Evolutionary conservation across 92 coral and sea anemone genomes (phyloP).

Genomic region (Parazoanthus darwini): DNA sequence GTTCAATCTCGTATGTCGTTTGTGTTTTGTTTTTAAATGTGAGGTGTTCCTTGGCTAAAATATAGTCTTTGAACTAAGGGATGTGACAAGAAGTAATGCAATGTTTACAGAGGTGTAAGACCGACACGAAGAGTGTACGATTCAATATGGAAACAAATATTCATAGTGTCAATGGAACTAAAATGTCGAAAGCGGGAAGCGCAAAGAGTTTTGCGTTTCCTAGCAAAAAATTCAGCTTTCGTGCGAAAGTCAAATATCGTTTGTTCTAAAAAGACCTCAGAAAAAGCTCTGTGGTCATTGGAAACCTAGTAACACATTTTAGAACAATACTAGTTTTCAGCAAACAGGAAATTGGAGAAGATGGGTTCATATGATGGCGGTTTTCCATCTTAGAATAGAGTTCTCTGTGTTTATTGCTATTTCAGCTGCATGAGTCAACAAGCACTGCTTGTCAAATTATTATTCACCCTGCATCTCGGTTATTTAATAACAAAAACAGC

Average conservation of each 20-base stretch:
- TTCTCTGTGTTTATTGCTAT: constrained; percentile 3
- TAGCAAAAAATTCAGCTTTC: constrained; percentile 6
- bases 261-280: neutral
- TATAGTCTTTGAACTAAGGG: neutral
- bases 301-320: neutral
- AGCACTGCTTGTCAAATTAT: constrained; percentile 21
- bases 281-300: neutral
- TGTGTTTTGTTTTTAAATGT: neutral
- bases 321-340: constrained; percentile 3
- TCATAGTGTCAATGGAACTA: neutral
- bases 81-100: neutral
- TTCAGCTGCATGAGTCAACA: constrained; percentile 18
- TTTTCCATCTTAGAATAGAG: neutral
- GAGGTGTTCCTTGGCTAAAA: neutral
- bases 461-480: neutral
- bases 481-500: constrained; percentile 2
- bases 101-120: neutral
- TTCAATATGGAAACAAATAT: constrained; percentile 1
- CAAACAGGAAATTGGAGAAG: constrained; percentile 33
- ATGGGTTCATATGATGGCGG: neutral
- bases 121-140: neutral
- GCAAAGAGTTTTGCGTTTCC: neutral
- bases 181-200: neutral
- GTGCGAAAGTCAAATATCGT: constrained; percentile 30
- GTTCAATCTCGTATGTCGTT: neutral